Conservation (phyloP, 53 echinoderm and acorn worm genomes). For the Echinometra lucunter region DNA sequence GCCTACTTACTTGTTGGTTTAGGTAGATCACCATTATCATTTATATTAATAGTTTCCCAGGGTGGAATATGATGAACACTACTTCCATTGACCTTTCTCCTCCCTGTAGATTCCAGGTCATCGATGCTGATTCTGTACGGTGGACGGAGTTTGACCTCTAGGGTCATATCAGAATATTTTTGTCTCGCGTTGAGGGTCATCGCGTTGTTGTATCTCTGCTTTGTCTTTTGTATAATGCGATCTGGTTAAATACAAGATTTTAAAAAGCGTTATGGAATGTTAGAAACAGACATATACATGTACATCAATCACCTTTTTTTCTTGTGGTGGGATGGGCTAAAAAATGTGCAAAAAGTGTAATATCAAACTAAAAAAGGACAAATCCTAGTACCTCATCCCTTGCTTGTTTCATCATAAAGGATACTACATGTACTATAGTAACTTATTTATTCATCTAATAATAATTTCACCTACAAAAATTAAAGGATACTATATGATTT, state of each 20-base stretch:
- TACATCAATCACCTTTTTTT: background rate
- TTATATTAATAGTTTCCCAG: background rate
- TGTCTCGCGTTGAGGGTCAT: slow-evolving; percentile 82
- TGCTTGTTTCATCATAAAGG: too few species aligned
- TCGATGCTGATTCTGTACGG: slow-evolving; percentile 85
- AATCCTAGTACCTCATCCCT: too few species aligned
- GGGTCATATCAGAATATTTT: slow-evolving; percentile 89
- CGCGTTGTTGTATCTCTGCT: slow-evolving; percentile 92
- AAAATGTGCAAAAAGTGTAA: too few species aligned
- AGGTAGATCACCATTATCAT: background rate
- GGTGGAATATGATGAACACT: background rate
- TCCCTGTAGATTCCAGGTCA: slow-evolving; percentile 72
- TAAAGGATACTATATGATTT: too few species aligned
- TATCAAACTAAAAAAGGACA: too few species aligned
- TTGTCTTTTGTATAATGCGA: slow-evolving; percentile 88
- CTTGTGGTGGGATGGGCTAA: too few species aligned
- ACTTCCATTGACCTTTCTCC: background rate
- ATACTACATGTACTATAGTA: too few species aligned
- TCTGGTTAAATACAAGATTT: slow-evolving; percentile 28
- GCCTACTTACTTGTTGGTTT: slow-evolving; percentile 76
- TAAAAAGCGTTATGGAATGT: background rate
- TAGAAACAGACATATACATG: background rate
- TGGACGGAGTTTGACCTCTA: slow-evolving; percentile 95
- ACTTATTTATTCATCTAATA: too few species aligned
- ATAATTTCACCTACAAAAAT: too few species aligned